These are phyloP conservation scores for Lutjanus erythropterus DNA, from an alignment of 2,113 vertebrate species.

Conservation along the genomic window DNA sequence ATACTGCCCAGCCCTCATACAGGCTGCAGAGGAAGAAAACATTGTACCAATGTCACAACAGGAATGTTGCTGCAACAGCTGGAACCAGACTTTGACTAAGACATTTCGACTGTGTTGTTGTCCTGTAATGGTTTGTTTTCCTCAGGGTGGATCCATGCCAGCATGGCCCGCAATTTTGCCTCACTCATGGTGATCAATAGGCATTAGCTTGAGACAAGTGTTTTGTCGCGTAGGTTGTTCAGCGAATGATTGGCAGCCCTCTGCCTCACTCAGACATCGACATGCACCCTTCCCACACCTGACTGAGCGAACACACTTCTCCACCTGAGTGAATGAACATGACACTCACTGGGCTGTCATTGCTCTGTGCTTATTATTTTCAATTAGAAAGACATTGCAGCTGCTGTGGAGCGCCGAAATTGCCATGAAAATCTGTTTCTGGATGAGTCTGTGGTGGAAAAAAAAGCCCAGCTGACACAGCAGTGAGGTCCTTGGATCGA, in stretches of 20 bases:
- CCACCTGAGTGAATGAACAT: slow-evolving; percentile 17
- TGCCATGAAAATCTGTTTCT: slow-evolving; percentile 23
- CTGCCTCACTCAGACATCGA: slow-evolving; percentile 34
- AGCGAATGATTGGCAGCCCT: slow-evolving; percentile 56
- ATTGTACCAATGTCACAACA: background rate
- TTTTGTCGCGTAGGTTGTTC: slow-evolving; percentile 63
- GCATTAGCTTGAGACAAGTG: slow-evolving; percentile 65
- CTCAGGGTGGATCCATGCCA: slow-evolving; percentile 42
- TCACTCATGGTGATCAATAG: slow-evolving; percentile 62
- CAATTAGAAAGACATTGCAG: background rate
- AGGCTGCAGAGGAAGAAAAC: background rate
- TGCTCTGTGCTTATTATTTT: slow-evolving; percentile 14
- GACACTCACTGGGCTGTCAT: slow-evolving; percentile 27
- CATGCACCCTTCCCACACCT: slow-evolving; percentile 31
- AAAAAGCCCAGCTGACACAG: background rate
- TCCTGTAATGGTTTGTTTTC: slow-evolving; percentile 54
- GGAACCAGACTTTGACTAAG: background rate
- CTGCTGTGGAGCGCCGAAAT: slow-evolving; percentile 13
- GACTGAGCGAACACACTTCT: slow-evolving; percentile 28
- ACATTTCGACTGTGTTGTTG: slow-evolving; percentile 1
- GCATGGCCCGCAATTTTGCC: slow-evolving; percentile 48
- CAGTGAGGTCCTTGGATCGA: background rate
- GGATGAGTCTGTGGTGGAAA: background rate
- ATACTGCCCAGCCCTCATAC: no score
- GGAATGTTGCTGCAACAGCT: background rate